Evolutionary conservation across 1,140 invertebrate genomes (phyloP).

Genomic region (Bicyclus anynana): DNA sequence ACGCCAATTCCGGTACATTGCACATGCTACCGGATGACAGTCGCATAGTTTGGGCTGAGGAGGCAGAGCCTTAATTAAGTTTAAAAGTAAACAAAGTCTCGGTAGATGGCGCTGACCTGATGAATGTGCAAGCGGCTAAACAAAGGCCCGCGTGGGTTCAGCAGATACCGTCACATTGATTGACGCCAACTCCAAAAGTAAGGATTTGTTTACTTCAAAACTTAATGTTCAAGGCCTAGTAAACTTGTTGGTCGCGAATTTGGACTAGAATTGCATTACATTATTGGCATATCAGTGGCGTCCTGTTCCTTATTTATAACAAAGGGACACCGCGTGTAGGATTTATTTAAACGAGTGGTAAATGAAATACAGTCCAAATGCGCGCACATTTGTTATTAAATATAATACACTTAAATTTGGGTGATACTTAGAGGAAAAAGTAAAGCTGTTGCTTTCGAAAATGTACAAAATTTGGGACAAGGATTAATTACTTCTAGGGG

Average conservation of each 20-base stretch:
- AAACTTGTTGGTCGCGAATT: not conserved
- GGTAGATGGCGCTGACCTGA: too few relatives aligned
- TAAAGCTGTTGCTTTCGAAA: slow-evolving; percentile 5
- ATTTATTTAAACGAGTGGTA: not conserved
- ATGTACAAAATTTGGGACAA: slow-evolving; percentile 8
- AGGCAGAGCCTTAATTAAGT: too few relatives aligned
- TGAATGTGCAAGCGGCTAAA: too few relatives aligned
- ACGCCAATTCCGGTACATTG: too few relatives aligned
- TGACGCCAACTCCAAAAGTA: not conserved
- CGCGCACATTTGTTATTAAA: not conserved
- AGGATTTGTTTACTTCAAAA: not conserved
- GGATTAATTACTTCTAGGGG: not conserved
- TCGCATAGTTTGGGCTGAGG: too few relatives aligned
- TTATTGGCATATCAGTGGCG: not conserved
- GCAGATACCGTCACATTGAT: too few relatives aligned
- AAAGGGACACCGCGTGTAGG: not conserved
- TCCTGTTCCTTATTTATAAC: not conserved
- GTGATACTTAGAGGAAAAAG: slow-evolving; percentile 1
- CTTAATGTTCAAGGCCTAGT: not conserved
- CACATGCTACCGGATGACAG: too few relatives aligned
- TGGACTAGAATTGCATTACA: slow-evolving; percentile 3
- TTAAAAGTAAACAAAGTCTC: too few relatives aligned
- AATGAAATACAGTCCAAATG: not conserved
- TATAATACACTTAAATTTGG: not conserved
- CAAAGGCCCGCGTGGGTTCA: too few relatives aligned